Evolutionary conservation across 2,888 invertebrate genomes (phyloP).

Genomic region (Bembecia ichneumoniformis): DNA sequence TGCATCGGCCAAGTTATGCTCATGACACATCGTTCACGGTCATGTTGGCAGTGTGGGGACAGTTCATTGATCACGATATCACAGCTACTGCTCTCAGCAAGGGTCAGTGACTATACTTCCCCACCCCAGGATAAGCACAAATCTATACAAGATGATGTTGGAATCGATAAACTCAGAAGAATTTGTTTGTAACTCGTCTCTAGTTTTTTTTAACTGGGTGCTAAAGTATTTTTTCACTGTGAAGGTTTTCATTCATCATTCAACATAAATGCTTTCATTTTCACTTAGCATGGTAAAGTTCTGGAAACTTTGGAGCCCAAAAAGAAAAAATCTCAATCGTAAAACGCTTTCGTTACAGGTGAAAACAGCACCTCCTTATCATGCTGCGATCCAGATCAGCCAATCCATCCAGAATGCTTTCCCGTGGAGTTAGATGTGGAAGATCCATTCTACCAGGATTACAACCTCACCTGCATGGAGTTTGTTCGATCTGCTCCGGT

Average conservation of each 20-base stretch:
- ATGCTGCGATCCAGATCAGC: slow-evolving; percentile 71
- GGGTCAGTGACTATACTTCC: slow-evolving; percentile 47
- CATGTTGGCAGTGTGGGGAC: slow-evolving; percentile 90
- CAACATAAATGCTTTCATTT: too few relatives aligned
- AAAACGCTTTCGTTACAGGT: slow-evolving; percentile 39
- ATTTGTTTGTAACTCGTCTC: too few relatives aligned
- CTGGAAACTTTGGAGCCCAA: too few relatives aligned
- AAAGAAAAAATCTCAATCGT: too few relatives aligned
- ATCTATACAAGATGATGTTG: not conserved
- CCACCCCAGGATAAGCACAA: not conserved
- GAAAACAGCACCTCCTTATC: slow-evolving; percentile 79
- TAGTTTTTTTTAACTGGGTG: too few relatives aligned
- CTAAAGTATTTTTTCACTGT: too few relatives aligned
- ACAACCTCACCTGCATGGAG: slow-evolving; percentile 85
- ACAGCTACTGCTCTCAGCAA: slow-evolving; percentile 86
- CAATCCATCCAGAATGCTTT: slow-evolving; percentile 83
- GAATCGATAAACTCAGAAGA: too few relatives aligned
- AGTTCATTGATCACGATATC: slow-evolving; percentile 90
- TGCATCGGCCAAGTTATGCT: slow-evolving; percentile 81
- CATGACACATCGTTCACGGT: slow-evolving; percentile 84
- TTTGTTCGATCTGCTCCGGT: slow-evolving; percentile 88
- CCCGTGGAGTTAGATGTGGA: slow-evolving; percentile 77
- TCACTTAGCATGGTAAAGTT: too few relatives aligned
- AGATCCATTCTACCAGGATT: slow-evolving; percentile 79
- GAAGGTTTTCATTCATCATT: too few relatives aligned